Percentiles rank a stretch among this genome's conserved stretches.
These are phyloP conservation scores for Arizona elegans DNA, from an alignment of 2,113 vertebrate genomes.

Conservation along the genomic window DNA sequence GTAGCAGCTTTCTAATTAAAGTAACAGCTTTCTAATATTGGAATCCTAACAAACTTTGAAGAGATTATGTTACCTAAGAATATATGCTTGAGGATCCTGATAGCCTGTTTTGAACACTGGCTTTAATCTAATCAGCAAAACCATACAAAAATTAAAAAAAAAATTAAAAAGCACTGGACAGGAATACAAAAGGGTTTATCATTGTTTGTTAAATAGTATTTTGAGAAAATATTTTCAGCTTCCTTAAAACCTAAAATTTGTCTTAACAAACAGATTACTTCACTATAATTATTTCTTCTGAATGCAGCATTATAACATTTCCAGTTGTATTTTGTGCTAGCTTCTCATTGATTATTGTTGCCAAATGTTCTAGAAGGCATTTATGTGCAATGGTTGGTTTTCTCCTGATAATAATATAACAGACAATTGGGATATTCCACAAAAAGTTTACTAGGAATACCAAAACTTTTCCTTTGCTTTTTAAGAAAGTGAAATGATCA, in stretches of 20 bases:
- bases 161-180: background rate
- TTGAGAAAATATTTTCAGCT: background rate
- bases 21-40: conserved; percentile 18
- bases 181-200: background rate
- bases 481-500: background rate
- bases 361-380: background rate
- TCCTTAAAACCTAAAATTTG: background rate
- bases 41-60: background rate
- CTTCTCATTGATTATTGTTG: background rate
- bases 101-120: conserved; percentile 1
- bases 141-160: background rate
- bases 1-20: conserved; percentile 25
- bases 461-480: background rate
- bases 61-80: accelerated
- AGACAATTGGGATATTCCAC: background rate
- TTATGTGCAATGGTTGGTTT: background rate
- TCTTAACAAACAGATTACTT: background rate
- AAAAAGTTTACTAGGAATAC: background rate
- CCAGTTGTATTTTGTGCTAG: background rate
- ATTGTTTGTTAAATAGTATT: background rate
- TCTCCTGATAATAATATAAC: background rate
- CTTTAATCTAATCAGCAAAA: conserved; percentile 4
- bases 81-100: background rate
- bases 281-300: background rate
- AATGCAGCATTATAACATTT: background rate